Percentiles rank a stretch among this genome's conserved stretches.
Evolutionary conservation across 2,797 vertebrate genomes (phyloP).

Genomic region (Merluccius polli): DNA sequence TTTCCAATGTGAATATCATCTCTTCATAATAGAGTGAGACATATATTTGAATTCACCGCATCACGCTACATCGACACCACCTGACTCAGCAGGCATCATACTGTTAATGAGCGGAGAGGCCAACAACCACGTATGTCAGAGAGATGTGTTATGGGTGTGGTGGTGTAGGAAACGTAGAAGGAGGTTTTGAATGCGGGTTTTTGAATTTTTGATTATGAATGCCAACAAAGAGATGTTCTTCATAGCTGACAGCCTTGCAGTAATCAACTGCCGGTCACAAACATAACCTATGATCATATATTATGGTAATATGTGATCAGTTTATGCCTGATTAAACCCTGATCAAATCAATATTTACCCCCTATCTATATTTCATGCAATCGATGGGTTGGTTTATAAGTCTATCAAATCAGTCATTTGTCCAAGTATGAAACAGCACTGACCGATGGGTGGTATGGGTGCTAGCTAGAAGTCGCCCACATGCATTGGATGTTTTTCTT

Average conservation of each 20-base stretch:
- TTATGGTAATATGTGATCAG: not conserved
- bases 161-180: not conserved
- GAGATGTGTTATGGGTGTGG: not conserved
- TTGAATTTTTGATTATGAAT: too few relatives aligned
- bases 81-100: not conserved
- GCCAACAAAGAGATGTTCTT: not conserved
- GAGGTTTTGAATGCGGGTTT: too few relatives aligned
- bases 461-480: slow-evolving; percentile 30
- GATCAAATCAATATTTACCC: not conserved
- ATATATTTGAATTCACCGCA: not conserved
- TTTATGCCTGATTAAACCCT: not conserved
- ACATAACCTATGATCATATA: not conserved
- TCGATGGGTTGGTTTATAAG: not conserved
- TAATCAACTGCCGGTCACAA: not conserved
- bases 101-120: not conserved
- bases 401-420: not conserved
- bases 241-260: not conserved
- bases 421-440: not conserved
- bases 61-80: not conserved
- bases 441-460: slow-evolving; percentile 7
- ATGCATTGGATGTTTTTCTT: slow-evolving; percentile 10
- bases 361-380: not conserved
- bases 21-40: not conserved
- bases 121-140: not conserved
- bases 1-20: not conserved